Evolutionary conservation across 2,113 vertebrate genomes (phyloP).

Genomic region (Ia io): DNA sequence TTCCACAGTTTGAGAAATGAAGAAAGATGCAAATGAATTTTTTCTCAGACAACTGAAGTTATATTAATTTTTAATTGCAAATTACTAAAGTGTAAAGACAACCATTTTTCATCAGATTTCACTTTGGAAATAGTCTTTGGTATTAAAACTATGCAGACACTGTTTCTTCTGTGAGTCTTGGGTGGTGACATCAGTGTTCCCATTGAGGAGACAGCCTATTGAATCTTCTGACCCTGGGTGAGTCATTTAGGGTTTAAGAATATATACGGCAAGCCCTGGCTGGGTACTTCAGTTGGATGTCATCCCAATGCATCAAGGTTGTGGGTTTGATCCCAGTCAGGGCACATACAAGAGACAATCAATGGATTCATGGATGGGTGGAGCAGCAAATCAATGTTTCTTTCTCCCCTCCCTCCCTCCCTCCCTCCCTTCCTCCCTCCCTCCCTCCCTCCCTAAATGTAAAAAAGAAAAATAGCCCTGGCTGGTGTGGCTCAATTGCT

Average conservation of each 20-base stretch:
- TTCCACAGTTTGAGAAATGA: not conserved
- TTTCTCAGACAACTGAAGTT: not conserved
- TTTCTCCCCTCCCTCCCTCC: no score
- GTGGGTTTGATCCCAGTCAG: no score
- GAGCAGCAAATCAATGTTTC: no score
- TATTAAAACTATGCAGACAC: not conserved
- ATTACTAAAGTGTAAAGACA: not conserved
- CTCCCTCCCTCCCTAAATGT: no score
- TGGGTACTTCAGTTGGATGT: no score
- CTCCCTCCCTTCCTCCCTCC: no score
- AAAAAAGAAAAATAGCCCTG: no score
- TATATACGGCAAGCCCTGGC: not conserved
- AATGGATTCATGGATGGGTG: no score
- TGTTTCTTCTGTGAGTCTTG: not conserved
- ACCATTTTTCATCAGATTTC: not conserved
- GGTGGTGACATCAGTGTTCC: not conserved
- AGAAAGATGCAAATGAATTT: not conserved
- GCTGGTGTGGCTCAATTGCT: not conserved
- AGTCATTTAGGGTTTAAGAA: not conserved
- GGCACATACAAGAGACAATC: no score
- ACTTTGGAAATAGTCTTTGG: conserved; percentile 1
- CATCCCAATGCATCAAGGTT: no score
- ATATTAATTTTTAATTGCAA: not conserved
- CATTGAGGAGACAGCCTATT: not conserved
- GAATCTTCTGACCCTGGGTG: not conserved